A percentile compares a stretch with the other conserved stretches of the same genome.
phyloP scores from a whole-genome alignment of 2,797 vertebrate species.

The Coilia nasus region DNA sequence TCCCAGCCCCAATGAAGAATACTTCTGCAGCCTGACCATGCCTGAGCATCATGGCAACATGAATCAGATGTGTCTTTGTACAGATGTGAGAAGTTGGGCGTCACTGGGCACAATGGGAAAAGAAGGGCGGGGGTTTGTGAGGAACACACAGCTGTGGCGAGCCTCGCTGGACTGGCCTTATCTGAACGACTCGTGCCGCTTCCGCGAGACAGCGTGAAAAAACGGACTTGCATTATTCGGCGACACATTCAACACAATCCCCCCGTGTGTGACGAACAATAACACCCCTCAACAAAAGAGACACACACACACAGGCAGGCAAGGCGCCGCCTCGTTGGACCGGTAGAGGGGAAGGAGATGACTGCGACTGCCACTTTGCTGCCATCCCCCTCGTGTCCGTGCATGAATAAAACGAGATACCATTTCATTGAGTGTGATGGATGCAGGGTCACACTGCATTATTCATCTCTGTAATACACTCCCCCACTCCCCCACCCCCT shows the following conservation, averaged over 20 bases:
- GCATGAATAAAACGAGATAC: neutral
- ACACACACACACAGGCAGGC: neutral
- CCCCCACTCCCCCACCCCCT: neutral
- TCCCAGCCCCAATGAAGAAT: slow-evolving; percentile 50
- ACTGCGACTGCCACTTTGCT: neutral
- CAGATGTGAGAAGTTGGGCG: neutral
- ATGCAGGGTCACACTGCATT: slow-evolving; percentile 15
- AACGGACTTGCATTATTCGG: neutral
- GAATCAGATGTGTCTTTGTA: slow-evolving; percentile 9
- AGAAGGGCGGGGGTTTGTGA: neutral
- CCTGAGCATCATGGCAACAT: neutral
- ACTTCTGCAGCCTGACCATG: slow-evolving; percentile 32
- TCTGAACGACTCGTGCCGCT: neutral
- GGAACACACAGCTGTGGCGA: neutral
- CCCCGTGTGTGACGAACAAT: neutral
- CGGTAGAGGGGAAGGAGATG: neutral
- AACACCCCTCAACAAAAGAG: neutral
- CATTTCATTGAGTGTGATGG: slow-evolving; percentile 13
- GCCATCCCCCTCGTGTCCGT: neutral
- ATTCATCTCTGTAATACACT: slow-evolving; percentile 29
- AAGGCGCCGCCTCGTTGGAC: neutral
- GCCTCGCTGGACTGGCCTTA: neutral
- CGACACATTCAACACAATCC: neutral
- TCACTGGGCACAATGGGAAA: neutral
- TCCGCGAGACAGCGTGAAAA: neutral